Percentiles rank a stretch among this genome's conserved stretches.
Conservation (phyloP, 2,113 vertebrate genomes). For the Zosterops lateralis region DNA sequence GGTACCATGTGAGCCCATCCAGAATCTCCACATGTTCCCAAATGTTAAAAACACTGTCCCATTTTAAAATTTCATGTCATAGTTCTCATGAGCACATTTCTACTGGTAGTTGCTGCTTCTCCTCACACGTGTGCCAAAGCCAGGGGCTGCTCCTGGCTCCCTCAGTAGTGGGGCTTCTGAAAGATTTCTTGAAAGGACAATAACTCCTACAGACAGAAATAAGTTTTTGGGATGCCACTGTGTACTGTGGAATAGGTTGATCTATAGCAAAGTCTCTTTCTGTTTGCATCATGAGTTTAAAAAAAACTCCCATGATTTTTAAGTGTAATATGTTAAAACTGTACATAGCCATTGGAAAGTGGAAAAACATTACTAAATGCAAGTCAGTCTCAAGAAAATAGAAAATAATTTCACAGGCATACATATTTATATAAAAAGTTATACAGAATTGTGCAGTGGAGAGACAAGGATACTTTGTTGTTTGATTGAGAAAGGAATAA, state of each 20-base stretch:
- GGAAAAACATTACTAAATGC: neutral
- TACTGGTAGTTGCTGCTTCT: neutral
- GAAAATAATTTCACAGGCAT: neutral
- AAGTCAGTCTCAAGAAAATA: neutral
- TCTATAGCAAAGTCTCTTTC: neutral
- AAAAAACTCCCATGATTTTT: neutral
- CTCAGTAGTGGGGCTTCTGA: rapidly evolving
- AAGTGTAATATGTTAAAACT: neutral
- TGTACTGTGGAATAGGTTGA: neutral
- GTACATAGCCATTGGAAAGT: neutral
- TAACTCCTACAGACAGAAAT: neutral
- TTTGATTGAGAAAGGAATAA: neutral
- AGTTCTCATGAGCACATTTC: neutral
- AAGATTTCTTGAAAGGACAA: neutral
- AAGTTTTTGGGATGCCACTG: neutral
- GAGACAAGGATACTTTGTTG: neutral
- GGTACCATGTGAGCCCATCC: neutral
- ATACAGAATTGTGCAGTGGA: neutral
- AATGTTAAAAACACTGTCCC: neutral
- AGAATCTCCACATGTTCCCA: neutral
- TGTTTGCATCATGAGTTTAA: neutral
- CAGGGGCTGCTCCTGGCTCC: neutral
- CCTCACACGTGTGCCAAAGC: neutral
- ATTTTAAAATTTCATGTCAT: neutral
- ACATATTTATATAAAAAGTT: neutral